A percentile compares a stretch with the other conserved stretches of the same genome.
Conservation (phyloP, 2,113 vertebrate genomes). For the Euleptes europaea region DNA sequence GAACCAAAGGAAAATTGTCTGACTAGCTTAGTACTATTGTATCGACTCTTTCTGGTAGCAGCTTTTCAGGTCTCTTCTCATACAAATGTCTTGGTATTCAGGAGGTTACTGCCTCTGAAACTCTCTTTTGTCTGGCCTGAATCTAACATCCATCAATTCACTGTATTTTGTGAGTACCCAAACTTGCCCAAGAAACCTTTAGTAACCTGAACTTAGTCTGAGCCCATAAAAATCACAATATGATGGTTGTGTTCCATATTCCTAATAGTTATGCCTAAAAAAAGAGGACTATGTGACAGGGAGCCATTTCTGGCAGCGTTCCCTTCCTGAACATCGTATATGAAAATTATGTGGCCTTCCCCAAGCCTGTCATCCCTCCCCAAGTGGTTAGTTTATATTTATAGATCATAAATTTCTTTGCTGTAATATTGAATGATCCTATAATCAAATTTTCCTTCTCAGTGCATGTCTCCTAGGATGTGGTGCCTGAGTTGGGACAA, state of each 20-base stretch:
- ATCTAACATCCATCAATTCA: background rate
- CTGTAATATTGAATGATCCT: background rate
- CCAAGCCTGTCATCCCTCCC: background rate
- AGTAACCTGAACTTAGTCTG: background rate
- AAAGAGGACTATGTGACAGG: background rate
- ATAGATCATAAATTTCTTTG: background rate
- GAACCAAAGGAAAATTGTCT: background rate
- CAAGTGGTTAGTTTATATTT: background rate
- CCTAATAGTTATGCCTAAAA: background rate
- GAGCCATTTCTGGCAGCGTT: background rate
- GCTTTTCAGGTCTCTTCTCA: background rate
- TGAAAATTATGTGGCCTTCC: background rate
- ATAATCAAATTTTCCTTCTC: background rate
- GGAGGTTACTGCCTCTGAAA: too few species aligned
- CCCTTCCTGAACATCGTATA: background rate
- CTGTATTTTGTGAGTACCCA: background rate
- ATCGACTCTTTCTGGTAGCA: background rate
- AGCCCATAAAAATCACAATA: background rate
- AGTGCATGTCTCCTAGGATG: background rate
- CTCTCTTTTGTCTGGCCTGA: too few species aligned
- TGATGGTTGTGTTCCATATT: background rate
- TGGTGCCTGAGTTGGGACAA: background rate
- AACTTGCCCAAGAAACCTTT: background rate
- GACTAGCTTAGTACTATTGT: background rate
- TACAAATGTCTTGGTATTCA: background rate